Base-by-base conservation (phyloP, 2,888 invertebrate species). In the Metopia argyrocephala region DNA sequence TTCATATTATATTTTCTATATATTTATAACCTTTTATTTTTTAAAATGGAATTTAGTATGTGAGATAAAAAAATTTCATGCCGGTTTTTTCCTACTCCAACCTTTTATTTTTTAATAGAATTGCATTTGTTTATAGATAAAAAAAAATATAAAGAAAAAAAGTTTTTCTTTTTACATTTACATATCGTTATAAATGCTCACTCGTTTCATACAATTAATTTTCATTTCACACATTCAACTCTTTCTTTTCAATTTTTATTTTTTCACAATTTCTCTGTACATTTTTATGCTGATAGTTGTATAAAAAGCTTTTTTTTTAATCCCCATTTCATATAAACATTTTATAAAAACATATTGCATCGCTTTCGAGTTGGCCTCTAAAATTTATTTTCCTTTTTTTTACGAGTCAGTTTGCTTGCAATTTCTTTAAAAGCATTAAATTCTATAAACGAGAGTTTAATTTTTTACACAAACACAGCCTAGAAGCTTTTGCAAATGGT, bases 401-500 rank as follows among this genome's bases (percentile, higher is more conserved):
- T 31, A 31, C 3, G 31, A 12, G 1, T 3, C 38, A 38, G 38
- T 15, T 15, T 50, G 61, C 46, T 54, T 54, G 23, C 28, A 50
- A 23, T 52, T 75, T 45, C 48, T 9, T 61, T 46, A 45, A 57
- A n/a, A n/a, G n/a, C n/a, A n/a, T n/a, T 31, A n/a, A 7, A 27
- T 20, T 21, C 7, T 56, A 45, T 46, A 27, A 27, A 15, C 15
- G 2, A 38, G 38, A 3, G 38, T 12, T 61, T n/a, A 52, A 45
- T 66, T 50, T 75, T 66, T 15, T n/a, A 3, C 9, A n/a, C 31
- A 68, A 76, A 64, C 69, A 57, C 52, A 3, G 69, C 15, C 28
- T 21, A 54, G 65, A 69, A 73, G 80, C 71, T 64, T 79, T 75
- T 65, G n/a, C 54, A 68, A 38, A 38, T 38, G 45, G 46, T 23